Evolutionary conservation across 2,113 vertebrate species (phyloP).

Genomic region (Garra rufa): DNA sequence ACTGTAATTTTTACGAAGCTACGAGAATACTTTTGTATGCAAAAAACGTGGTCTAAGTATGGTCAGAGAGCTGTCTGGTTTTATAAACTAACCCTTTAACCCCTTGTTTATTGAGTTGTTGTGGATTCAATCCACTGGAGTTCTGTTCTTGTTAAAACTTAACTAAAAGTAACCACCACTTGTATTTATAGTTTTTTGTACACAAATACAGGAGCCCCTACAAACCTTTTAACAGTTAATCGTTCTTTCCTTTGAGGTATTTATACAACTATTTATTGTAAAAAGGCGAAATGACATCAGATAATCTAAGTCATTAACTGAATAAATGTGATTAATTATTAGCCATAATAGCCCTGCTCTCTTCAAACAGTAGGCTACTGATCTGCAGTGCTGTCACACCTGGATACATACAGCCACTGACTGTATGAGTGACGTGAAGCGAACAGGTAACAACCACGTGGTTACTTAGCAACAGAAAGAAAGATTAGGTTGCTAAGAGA

Average conservation of each 20-base stretch:
- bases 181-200: background rate
- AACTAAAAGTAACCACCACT: background rate
- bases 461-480: slow-evolving; percentile 67
- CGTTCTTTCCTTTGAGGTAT: too few relatives aligned
- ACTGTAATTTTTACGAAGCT: too few relatives aligned
- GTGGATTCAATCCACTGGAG: background rate
- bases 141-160: background rate
- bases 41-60: too few relatives aligned
- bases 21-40: too few relatives aligned
- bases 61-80: too few relatives aligned
- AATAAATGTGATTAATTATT: background rate
- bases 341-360: background rate
- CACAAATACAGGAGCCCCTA: too few relatives aligned
- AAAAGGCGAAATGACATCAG: too few relatives aligned
- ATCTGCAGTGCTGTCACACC: slow-evolving; percentile 44
- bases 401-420: slow-evolving; percentile 42
- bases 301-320: too few relatives aligned
- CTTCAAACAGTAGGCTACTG: background rate
- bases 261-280: too few relatives aligned
- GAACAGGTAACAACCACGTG: slow-evolving; percentile 64
- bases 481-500: slow-evolving; percentile 65
- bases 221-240: too few relatives aligned
- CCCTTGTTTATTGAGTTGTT: background rate
- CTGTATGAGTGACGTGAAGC: slow-evolving; percentile 43
- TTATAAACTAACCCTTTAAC: too few relatives aligned